Evolutionary conservation across 2,888 invertebrate genomes (phyloP).

Genomic region (Margaritifera margaritifera): DNA sequence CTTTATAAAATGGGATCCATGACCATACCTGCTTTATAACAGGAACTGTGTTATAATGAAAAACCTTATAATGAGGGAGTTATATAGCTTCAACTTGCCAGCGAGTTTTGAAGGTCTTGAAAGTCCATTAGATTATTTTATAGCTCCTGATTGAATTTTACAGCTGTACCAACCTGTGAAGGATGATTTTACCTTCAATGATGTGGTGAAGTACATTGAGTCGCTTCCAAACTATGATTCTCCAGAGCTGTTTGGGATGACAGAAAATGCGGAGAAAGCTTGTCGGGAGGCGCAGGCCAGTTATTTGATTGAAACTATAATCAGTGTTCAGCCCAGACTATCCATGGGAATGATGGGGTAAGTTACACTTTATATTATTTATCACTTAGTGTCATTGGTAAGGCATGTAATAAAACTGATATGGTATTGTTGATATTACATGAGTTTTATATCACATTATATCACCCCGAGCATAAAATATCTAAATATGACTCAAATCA

Average conservation of each 20-base stretch:
- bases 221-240: slow-evolving; percentile 66
- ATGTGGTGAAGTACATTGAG: slow-evolving; percentile 61
- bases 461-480: too few relatives aligned
- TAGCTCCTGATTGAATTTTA: slow-evolving; percentile 9
- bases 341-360: slow-evolving; percentile 61
- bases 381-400: too few relatives aligned
- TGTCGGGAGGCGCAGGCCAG: slow-evolving; percentile 66
- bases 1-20: too few relatives aligned
- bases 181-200: slow-evolving; percentile 48
- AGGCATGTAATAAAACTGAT: too few relatives aligned
- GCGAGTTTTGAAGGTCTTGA: not conserved
- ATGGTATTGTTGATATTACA: too few relatives aligned
- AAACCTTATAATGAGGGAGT: too few relatives aligned
- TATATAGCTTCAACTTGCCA: not conserved
- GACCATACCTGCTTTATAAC: too few relatives aligned
- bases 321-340: slow-evolving; percentile 68
- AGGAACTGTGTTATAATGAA: too few relatives aligned
- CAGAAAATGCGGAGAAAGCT: slow-evolving; percentile 69
- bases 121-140: not conserved
- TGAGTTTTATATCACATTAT: too few relatives aligned
- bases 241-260: slow-evolving; percentile 72
- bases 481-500: too few relatives aligned
- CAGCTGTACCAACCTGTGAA: slow-evolving; percentile 66
- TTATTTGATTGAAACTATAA: slow-evolving; percentile 63
- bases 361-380: slow-evolving; percentile 1